A percentile compares a stretch with the other conserved stretches of the same genome.
Conservation (phyloP, 2,797 vertebrate species). For the Propithecus perrieri region DNA sequence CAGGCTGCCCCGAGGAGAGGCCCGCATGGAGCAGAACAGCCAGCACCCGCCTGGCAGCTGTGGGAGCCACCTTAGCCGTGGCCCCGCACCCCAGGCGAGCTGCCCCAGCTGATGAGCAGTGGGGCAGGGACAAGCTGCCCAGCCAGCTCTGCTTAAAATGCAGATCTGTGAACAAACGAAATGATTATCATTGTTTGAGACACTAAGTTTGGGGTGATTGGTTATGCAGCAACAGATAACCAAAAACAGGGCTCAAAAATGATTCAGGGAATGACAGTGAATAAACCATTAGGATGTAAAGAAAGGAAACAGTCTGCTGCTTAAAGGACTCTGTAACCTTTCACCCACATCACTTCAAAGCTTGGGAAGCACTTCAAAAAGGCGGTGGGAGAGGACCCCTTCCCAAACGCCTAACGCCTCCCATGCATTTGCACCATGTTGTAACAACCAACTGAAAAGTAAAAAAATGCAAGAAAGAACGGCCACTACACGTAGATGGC, state of each 20-base stretch:
- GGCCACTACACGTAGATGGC: background rate
- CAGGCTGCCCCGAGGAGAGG: background rate
- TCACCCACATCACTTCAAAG: background rate
- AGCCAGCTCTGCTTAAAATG: accelerated
- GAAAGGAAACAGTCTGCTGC: background rate
- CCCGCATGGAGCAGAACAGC: accelerated
- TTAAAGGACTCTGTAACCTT: background rate
- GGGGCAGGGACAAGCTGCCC: accelerated
- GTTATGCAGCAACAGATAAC: background rate
- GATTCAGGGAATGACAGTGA: background rate
- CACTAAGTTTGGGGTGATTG: background rate
- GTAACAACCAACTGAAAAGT: background rate
- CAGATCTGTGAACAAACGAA: background rate
- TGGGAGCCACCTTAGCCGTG: accelerated
- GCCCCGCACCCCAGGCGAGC: background rate
- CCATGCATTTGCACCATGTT: background rate
- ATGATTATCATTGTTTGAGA: background rate
- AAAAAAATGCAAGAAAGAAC: background rate
- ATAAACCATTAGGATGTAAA: background rate
- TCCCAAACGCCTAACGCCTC: background rate
- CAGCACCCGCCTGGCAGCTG: accelerated
- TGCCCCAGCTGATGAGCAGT: too few relatives aligned
- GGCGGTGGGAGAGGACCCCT: background rate
- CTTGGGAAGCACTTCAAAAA: background rate
- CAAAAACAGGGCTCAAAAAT: background rate